Evolutionary conservation across 2,113 vertebrate species (phyloP), one percentile per base, ranked within the genome.

Genomic region (Urocolius indicus): DNA sequence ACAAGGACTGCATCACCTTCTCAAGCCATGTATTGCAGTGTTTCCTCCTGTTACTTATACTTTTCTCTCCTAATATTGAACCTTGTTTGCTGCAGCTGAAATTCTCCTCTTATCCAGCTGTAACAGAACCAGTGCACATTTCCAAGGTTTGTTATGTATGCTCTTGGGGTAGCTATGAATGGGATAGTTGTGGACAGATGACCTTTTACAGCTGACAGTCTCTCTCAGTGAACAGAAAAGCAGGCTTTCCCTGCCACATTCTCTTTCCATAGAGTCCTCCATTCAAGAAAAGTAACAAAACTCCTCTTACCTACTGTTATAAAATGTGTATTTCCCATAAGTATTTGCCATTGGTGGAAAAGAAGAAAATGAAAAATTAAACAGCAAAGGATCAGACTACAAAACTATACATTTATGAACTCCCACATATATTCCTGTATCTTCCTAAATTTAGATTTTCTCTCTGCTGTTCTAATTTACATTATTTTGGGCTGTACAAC

Each of bases 381-480:
- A 84, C 21, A 43, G 46, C 19, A 92, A 82, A 83, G 32, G 19
- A 32, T 62, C 57, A 84, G 32, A 92, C 59, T 61, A 90, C n/a
- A 84, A 75, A 95, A 83, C 27, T 38, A 0, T 13, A 81, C 62
- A 24, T 78, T 61, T 61, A 82, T 58, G 84, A 92, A 75, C 38
- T 68, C 52, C 81, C 51, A 75, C 43, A n/a, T n/a, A n/a, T n/a
- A n/a, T 90, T 73, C 48, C n/a, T 81, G 5, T 6, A 14, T 32
- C 83, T 74, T 80, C 41, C 48, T 93, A 85, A 65, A 77, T 91
- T 90, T 78, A 80, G 23, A 86, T 81, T 87, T 94, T 63, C 45
- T 68, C 68, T 92, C 68, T 78, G 38, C 34, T 67, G 52, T 66
- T 88, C 73, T 89, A 75, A 87, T 89, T 94, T 92, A 87, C 69